Evolutionary conservation across 2,888 invertebrate species (phyloP).

Genomic region (Apoderus coryli): DNA sequence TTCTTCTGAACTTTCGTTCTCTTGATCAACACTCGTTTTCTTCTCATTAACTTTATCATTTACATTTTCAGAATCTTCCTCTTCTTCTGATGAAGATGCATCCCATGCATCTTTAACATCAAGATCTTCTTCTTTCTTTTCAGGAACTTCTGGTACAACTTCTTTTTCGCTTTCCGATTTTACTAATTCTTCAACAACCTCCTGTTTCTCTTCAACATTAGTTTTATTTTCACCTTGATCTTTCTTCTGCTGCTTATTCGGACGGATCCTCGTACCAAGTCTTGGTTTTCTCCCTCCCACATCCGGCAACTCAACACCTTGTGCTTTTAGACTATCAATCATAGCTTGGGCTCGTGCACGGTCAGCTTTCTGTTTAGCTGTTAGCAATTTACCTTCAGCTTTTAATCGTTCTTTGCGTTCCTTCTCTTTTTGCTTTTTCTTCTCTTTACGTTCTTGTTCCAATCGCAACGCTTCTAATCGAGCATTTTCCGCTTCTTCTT

Average conservation of each 20-base stretch:
- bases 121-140: slow-evolving; percentile 29
- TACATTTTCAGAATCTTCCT: slow-evolving; percentile 30
- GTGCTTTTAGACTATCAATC: slow-evolving; percentile 77
- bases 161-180: too few species aligned
- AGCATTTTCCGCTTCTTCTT: slow-evolving; percentile 64
- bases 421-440: slow-evolving; percentile 80
- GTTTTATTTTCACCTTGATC: slow-evolving; percentile 25
- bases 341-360: slow-evolving; percentile 77
- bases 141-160: too few species aligned
- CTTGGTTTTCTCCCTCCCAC: slow-evolving; percentile 45
- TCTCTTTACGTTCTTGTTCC: slow-evolving; percentile 72
- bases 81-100: slow-evolving; percentile 38
- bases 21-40: slow-evolving; percentile 3
- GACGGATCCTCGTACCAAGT: slow-evolving; percentile 60
- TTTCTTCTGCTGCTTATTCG: slow-evolving; percentile 49
- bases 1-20: neutral
- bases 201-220: slow-evolving; percentile 18
- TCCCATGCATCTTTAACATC: slow-evolving; percentile 79
- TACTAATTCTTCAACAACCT: too few species aligned
- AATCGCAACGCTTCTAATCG: slow-evolving; percentile 60
- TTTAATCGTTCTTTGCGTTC: slow-evolving; percentile 85
- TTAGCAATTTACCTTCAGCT: slow-evolving; percentile 90
- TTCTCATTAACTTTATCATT: slow-evolving; percentile 7
- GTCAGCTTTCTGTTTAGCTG: slow-evolving; percentile 87
- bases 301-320: slow-evolving; percentile 70